Percentiles rank a stretch among this genome's conserved stretches.
Conservation (phyloP, 1,140 invertebrate genomes). For the Drosophila kohkoa region DNA sequence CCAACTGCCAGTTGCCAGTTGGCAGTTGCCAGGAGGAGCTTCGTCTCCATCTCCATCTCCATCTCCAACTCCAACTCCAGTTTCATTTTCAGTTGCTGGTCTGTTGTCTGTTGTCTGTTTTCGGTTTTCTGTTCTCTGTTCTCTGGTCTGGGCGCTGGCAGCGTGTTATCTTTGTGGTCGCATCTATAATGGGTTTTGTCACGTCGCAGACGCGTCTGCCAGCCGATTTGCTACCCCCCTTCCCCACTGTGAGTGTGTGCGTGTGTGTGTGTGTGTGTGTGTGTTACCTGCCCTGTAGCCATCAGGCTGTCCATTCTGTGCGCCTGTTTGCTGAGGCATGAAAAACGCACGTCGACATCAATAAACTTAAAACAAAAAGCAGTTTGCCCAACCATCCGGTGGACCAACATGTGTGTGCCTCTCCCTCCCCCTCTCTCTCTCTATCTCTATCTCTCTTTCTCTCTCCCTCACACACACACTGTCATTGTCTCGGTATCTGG, state of each 20-base stretch:
- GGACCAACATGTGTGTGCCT: not conserved
- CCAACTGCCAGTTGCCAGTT: not conserved
- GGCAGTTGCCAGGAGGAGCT: not conserved
- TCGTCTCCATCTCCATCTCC: not conserved
- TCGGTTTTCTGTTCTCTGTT: no score
- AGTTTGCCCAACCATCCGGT: not conserved
- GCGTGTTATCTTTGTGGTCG: conserved; percentile 79
- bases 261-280: not conserved
- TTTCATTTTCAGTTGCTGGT: not conserved
- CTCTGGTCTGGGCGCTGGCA: conserved; percentile 6
- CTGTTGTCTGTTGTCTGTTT: not conserved
- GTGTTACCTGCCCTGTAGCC: not conserved
- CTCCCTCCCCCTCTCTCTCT: not conserved
- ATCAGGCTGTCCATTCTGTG: conserved; percentile 20
- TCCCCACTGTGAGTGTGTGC: not conserved
- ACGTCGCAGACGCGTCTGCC: conserved; percentile 77
- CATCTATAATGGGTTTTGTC: conserved; percentile 83
- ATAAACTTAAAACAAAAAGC: conserved; percentile 76
- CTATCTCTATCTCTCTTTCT: not conserved
- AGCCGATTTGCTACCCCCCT: not conserved
- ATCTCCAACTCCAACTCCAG: not conserved
- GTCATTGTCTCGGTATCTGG: conserved; percentile 16
- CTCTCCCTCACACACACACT: not conserved
- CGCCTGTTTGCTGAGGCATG: conserved; percentile 63
- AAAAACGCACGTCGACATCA: conserved; percentile 75